Conservation (phyloP, 2,888 invertebrate genomes). For the Scaptomyza tumidula region DNA sequence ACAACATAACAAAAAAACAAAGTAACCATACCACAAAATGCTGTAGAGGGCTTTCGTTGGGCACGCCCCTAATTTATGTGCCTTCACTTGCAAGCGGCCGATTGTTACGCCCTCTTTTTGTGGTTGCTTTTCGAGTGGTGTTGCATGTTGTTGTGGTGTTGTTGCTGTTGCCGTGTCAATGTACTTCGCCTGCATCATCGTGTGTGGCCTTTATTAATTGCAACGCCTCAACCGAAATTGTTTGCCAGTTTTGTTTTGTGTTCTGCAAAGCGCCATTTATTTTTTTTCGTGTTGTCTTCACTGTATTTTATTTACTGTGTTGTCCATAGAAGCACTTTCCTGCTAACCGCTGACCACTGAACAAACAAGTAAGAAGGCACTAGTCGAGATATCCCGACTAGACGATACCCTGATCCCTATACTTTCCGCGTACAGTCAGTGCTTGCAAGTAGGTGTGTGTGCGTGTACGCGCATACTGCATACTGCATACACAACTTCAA, state of each 20-base stretch:
- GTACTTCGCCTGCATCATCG: constrained; percentile 52
- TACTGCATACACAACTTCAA: no score
- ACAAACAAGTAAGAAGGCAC: constrained; percentile 30
- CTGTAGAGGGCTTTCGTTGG: constrained; percentile 37
- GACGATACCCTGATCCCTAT: no score
- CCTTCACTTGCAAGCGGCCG: constrained; percentile 69
- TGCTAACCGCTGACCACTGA: constrained; percentile 48
- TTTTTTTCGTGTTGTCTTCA: neutral
- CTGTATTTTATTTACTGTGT: constrained; percentile 20
- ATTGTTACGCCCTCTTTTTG: constrained; percentile 68
- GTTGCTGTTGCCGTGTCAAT: constrained; percentile 61
- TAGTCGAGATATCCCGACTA: no score
- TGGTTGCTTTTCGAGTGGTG: constrained; percentile 40
- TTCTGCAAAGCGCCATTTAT: constrained; percentile 22
- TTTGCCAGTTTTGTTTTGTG: constrained; percentile 59
- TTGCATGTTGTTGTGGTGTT: constrained; percentile 24
- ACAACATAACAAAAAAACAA: constrained; percentile 1
- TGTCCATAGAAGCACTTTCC: constrained; percentile 26
- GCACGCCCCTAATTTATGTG: constrained; percentile 77
- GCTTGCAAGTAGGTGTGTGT: no score
- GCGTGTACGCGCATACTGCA: no score
- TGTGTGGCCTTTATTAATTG: constrained; percentile 74
- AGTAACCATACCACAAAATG: constrained; percentile 31
- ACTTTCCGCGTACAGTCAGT: no score
- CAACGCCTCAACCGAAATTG: constrained; percentile 78